Evolutionary conservation across 2,113 vertebrate genomes (phyloP).

Genomic region (Ochotona curzoniae): DNA sequence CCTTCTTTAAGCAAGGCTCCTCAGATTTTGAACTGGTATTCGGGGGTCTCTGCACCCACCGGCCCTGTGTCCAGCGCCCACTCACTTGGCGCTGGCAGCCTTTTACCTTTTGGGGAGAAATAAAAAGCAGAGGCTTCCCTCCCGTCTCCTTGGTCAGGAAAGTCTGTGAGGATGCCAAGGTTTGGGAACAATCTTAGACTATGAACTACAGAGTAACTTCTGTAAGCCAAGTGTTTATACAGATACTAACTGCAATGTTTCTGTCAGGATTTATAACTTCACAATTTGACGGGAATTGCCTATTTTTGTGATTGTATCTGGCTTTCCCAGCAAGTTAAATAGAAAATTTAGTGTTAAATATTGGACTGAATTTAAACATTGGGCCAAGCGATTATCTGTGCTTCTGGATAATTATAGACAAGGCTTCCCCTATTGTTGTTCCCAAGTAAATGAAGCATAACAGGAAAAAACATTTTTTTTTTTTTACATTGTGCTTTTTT

Average conservation of each 20-base stretch:
- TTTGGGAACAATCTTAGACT: background rate
- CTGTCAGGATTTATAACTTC: background rate
- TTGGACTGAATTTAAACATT: conserved; percentile 46
- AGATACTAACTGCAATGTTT: background rate
- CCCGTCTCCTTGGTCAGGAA: background rate
- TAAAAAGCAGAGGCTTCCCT: background rate
- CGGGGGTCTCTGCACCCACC: background rate
- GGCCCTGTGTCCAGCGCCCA: rapidly evolving
- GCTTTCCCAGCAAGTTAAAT: conserved; percentile 58
- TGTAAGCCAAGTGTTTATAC: background rate
- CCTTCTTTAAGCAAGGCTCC: background rate
- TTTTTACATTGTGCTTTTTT: conserved; percentile 68
- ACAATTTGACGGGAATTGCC: conserved; percentile 3
- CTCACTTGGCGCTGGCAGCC: background rate
- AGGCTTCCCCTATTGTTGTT: background rate
- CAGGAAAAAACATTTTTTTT: background rate
- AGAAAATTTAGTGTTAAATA: conserved; percentile 49
- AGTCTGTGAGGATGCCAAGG: no score
- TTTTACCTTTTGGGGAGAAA: background rate
- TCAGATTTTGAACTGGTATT: background rate
- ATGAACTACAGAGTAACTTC: background rate
- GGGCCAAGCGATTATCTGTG: conserved; percentile 65
- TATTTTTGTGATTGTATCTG: conserved; percentile 14
- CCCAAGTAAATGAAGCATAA: conserved; percentile 17
- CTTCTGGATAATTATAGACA: conserved; percentile 55